Evolutionary conservation across 2,888 invertebrate species (phyloP), one percentile per base, ranked within the genome.

Genomic region (Bombyx huttoni): DNA sequence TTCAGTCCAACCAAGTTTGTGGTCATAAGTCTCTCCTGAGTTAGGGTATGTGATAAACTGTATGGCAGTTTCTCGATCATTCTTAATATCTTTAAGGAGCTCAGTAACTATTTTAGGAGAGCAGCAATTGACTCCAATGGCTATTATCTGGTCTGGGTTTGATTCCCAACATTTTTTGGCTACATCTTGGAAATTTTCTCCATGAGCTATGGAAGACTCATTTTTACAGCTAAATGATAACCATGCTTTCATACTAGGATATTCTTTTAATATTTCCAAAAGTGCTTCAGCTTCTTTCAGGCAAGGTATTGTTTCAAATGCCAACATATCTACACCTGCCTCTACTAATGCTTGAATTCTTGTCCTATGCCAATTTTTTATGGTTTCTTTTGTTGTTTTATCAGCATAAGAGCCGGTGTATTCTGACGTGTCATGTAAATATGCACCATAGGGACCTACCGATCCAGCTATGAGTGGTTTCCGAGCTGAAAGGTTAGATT

Each of bases 231-330:
- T 95, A 68, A 98, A 96, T 6, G 95, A 91, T 8, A 98, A 79
- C 97, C 97, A 98, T n/a, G 94, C 96, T 75, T 93, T 94, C 0
- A 90, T 82, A 24, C 87, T 75, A 0, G 96, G 96, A 76, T 92
- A 96, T 58, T 95, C 91, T 64, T 92, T 92, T 13, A 98, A 78
- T 64, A 96, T 84, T 54, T 94, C 90, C 0, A 95, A 89, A 13
- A 98, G 75, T 57, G 94, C 92, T 68, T 93, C 91, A 2, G 95
- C 98, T 83, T 98, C 98, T 57, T 89, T 89, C 60, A 90, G 87
- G 57, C 95, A 94, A 1, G 98, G 98, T 61, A 98, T 93, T 0
- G 98, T 98, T 77, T 98, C 98, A 61, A 98, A 87, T 12, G 96
- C 97, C 54, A 98, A 78, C n/a, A 96, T 71, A 80, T 97, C 96